Evolutionary conservation across 2,113 vertebrate genomes (phyloP).

Genomic region (Ameiurus melas): DNA sequence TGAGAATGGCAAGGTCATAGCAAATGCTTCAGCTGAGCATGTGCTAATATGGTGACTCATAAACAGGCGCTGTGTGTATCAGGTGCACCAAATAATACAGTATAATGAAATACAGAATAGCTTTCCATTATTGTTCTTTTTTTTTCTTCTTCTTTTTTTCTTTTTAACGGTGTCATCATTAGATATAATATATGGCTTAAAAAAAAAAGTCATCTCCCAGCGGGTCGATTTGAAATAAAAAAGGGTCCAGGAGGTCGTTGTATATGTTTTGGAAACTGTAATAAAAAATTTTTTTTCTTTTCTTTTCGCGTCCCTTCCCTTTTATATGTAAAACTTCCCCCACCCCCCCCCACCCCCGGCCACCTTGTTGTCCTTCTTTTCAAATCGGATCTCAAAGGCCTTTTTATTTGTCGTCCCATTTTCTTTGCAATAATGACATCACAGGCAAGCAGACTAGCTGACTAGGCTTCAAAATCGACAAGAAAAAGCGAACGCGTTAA

Average conservation of each 20-base stretch:
- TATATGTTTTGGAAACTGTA: conserved; percentile 85
- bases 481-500: conserved; percentile 59
- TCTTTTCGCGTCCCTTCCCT: conserved; percentile 70
- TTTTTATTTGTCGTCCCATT: conserved; percentile 69
- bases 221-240: conserved; percentile 95
- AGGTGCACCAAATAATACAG: conserved; percentile 99
- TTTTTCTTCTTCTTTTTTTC: conserved; percentile 47
- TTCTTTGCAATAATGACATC: conserved; percentile 67
- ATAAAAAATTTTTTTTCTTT: conserved; percentile 69
- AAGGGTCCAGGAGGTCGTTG: conserved; percentile 93
- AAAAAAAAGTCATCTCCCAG: conserved; percentile 90
- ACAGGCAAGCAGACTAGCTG: conserved; percentile 63
- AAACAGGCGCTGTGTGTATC: conserved; percentile 99
- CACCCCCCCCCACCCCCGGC: conserved; percentile 33
- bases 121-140: conserved; percentile 99
- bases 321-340: conserved; percentile 72
- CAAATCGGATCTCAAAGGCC: conserved; percentile 66
- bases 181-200: conserved; percentile 98
- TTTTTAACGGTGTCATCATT: conserved; percentile 99
- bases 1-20: conserved; percentile 99
- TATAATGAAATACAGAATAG: conserved; percentile 99
- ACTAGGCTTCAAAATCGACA: conserved; percentile 62
- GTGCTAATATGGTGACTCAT: conserved; percentile 99
- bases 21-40: conserved; percentile 99
- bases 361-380: conserved; percentile 68